phyloP scores from a whole-genome alignment of 2,113 vertebrate species.

The Haliaeetus leucogaster region DNA sequence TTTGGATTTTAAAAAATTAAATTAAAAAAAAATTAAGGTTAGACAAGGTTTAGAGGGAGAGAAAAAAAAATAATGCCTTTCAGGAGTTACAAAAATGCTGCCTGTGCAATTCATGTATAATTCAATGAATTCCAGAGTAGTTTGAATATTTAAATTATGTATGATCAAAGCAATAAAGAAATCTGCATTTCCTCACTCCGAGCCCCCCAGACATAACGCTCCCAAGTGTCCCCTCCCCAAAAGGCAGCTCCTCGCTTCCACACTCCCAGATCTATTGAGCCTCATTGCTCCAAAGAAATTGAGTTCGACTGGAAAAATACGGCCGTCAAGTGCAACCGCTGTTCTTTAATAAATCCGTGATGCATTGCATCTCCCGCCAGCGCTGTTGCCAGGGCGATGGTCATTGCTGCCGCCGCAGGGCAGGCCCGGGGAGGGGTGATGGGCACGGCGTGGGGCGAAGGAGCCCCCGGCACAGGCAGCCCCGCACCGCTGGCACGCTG shows the following conservation, averaged over 20 bases:
- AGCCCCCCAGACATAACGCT: constrained; percentile 54
- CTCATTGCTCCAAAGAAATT: background rate
- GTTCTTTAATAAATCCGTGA: background rate
- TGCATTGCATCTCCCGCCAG: constrained; percentile 58
- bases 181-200: constrained; percentile 66
- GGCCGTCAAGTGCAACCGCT: background rate
- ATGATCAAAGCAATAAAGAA: constrained; percentile 69
- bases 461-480: background rate
- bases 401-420: constrained; percentile 13
- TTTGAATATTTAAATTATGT: constrained; percentile 78
- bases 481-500: rapidly evolving
- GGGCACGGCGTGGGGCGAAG: background rate
- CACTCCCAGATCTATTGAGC: background rate
- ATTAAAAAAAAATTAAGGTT: background rate
- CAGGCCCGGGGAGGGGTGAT: constrained; percentile 23
- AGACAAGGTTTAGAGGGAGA: background rate
- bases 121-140: constrained; percentile 44
- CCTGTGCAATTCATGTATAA: constrained; percentile 61
- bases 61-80: background rate
- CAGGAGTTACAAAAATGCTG: constrained; percentile 30
- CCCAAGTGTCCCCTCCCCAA: background rate
- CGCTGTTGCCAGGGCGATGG: constrained; percentile 70
- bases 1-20: background rate
- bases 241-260: background rate
- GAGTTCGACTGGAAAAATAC: constrained; percentile 60